Evolutionary conservation across 2,888 invertebrate genomes (phyloP), one percentile per base, ranked within the genome.

Genomic region (Lathronympha strigana): DNA sequence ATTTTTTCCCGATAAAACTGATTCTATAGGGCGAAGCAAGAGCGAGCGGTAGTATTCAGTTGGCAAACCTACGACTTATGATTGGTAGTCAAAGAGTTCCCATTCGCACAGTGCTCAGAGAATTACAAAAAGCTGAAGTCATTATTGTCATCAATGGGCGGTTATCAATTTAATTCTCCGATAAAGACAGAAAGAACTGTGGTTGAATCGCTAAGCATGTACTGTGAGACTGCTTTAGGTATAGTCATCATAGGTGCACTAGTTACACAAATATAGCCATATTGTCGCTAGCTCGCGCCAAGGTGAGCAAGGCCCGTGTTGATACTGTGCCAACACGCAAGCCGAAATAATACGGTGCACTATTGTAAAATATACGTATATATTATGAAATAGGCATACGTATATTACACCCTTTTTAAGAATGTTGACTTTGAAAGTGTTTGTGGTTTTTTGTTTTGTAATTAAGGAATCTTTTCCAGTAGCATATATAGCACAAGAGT

Each of bases 261-360:
- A 61, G 66, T 60, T 54, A 61, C 54, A 50, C 45, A 51, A 47
- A 53, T 66, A 62, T 55, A 62, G 53, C 28, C 62, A 66, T 66
- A 60, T 45, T 60, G 49, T 57, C 33, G 54, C 38, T 21, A 53
- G 50, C 33, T 40, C 50, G 74, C 73, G 77, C 79, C 88, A 88
- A 90, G 88, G 88, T 88, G 87, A 88, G 80, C 86, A 68, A 75
- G 85, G 80, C 75, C 71, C 69, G 71, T 74, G 79, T 88, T 89
- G 88, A 87, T 74, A 77, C 73, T 67, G 76, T 84, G 90, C 90
- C 89, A 90, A 88, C 81, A 75, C 78, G 72, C 74, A 70, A 76
- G 77, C 78, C 79, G 80, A 83, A 79, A 78, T 79, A 75, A 77
- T 76, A 77, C 73, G 67, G 23, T 47, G 47, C 47, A 47, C 13